Conservation (phyloP, 23 tunicate species). For the Ciona savignyi region DNA sequence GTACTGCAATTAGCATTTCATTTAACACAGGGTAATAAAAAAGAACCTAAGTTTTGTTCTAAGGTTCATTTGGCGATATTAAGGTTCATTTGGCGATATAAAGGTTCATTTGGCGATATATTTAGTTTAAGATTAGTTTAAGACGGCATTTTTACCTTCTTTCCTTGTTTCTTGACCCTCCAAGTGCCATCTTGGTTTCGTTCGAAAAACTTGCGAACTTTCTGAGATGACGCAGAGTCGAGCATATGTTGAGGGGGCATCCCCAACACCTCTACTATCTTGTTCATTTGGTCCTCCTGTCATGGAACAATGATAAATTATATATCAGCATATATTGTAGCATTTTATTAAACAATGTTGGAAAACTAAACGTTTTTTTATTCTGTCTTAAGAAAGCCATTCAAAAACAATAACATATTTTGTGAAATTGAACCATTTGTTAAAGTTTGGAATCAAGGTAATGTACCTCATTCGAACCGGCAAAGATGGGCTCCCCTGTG, state of each 20-base stretch:
- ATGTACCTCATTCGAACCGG: slow-evolving; percentile 92
- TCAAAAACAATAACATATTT: too few species aligned
- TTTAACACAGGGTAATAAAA: too few species aligned
- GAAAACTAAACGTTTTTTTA: too few species aligned
- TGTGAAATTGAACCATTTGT: background rate
- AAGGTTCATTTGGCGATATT: too few species aligned
- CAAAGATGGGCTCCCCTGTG: slow-evolving; percentile 98
- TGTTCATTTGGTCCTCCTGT: slow-evolving; percentile 99
- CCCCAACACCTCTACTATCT: slow-evolving; percentile 93
- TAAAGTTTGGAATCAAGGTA: background rate
- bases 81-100: too few species aligned
- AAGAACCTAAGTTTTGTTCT: too few species aligned
- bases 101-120: too few species aligned
- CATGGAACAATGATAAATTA: background rate
- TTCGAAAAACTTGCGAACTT: slow-evolving; percentile 80
- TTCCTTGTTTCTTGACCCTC: slow-evolving; percentile 47
- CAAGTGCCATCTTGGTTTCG: slow-evolving; percentile 53
- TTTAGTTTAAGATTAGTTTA: too few species aligned
- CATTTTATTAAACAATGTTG: too few species aligned
- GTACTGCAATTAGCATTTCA: slow-evolving; percentile 38
- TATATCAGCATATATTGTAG: too few species aligned
- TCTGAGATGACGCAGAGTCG: slow-evolving; percentile 76
- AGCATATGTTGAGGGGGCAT: slow-evolving; percentile 90
- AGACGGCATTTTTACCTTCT: slow-evolving; percentile 47
- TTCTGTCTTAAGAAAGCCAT: too few species aligned